A percentile compares a stretch with the other conserved stretches of the same genome.
Evolutionary conservation across 37 sponge, comb jelly and placozoan genomes (phyloP).

Genomic region (Petrosia ficiformis): DNA sequence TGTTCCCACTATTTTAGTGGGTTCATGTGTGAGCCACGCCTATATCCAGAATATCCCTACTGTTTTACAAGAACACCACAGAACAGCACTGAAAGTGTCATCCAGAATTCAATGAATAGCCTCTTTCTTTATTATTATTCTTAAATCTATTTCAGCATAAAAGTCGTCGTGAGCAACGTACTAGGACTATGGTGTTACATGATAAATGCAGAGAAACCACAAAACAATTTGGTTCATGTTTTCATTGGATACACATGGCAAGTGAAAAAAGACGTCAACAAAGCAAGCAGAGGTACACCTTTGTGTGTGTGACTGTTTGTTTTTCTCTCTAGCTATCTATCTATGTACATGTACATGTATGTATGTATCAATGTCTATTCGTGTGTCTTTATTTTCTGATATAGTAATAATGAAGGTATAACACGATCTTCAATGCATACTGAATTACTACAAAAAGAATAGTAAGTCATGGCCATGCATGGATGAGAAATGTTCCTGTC

Average conservation of each 20-base stretch:
- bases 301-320: background rate
- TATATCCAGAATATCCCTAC: too few species aligned
- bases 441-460: conserved; percentile 54
- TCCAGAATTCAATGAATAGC: too few species aligned
- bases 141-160: too few species aligned
- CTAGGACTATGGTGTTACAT: conserved; percentile 36
- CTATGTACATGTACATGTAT: too few species aligned
- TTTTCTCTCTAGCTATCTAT: too few species aligned
- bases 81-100: too few species aligned
- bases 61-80: too few species aligned
- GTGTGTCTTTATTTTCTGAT: background rate
- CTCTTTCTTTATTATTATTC: too few species aligned
- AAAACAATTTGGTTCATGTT: conserved; percentile 16
- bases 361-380: too few species aligned
- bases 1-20: too few species aligned
- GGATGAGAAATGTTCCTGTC: too few species aligned
- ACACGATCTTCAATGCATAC: conserved; percentile 55
- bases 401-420: background rate
- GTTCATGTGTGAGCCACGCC: too few species aligned
- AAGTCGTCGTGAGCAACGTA: conserved; percentile 28
- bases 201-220: conserved; percentile 47
- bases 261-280: conserved; percentile 34
- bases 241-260: conserved; percentile 23
- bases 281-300: conserved; percentile 23
- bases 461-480: conserved; percentile 28